Percentiles rank a stretch among this genome's conserved stretches.
Evolutionary conservation across 2,797 vertebrate genomes (phyloP).

Genomic region (Anabacerthia variegaticeps): DNA sequence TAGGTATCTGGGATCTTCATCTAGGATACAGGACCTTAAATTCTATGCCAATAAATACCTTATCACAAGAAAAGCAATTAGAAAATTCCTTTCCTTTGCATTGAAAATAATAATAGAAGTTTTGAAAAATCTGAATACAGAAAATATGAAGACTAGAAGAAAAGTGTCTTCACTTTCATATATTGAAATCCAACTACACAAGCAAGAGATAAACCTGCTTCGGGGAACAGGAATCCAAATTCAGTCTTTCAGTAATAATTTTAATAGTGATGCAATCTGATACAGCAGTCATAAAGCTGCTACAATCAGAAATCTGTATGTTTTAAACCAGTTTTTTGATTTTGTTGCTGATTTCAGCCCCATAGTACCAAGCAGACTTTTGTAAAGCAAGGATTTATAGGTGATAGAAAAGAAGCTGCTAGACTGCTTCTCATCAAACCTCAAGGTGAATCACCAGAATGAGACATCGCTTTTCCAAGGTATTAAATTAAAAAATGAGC

Average conservation of each 20-base stretch:
- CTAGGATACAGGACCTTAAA: neutral
- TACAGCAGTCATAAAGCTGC: neutral
- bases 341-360: neutral
- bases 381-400: neutral
- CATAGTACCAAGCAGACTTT: neutral
- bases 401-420: neutral
- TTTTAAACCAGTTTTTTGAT: neutral
- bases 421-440: neutral
- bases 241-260: neutral
- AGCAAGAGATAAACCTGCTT: neutral
- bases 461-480: neutral
- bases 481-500: neutral
- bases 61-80: neutral
- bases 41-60: neutral
- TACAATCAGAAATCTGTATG: neutral
- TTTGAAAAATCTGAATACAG: neutral
- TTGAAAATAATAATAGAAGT: neutral
- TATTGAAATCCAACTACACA: neutral
- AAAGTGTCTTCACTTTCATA: neutral
- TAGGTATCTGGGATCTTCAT: neutral
- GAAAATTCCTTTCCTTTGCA: neutral
- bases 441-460: conserved; percentile 16
- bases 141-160: neutral
- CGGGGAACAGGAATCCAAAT: neutral
- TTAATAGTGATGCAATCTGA: neutral